Evolutionary conservation across 2,113 vertebrate species (phyloP).

Genomic region (Numenius arquata): DNA sequence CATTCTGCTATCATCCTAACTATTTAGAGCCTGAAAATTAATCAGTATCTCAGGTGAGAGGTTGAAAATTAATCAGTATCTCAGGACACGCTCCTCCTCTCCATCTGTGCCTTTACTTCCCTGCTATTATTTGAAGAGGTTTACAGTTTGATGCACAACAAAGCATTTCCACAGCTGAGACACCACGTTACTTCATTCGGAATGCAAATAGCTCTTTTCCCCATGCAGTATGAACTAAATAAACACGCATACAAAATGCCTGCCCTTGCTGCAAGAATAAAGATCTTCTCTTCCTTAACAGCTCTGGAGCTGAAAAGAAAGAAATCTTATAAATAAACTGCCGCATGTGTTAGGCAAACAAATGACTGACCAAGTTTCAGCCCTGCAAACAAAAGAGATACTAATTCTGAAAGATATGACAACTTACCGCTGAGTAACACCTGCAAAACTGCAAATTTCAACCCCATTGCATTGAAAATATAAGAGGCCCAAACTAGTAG

Average conservation of each 20-base stretch:
- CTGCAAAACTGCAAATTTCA: neutral
- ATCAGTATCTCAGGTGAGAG: conserved; percentile 23
- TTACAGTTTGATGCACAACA: conserved; percentile 48
- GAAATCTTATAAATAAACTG: neutral
- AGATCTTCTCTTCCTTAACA: neutral
- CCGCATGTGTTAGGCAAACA: neutral
- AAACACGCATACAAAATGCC: neutral
- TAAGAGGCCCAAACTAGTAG: neutral
- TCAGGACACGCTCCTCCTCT: conserved; percentile 34
- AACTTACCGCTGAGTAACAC: neutral
- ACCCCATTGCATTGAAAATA: neutral
- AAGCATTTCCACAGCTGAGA: conserved; percentile 58
- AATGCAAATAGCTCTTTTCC: conserved; percentile 52
- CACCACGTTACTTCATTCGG: conserved; percentile 40
- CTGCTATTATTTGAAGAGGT: conserved; percentile 32
- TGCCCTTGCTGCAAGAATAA: neutral
- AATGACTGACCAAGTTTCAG: neutral
- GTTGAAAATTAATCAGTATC: conserved; percentile 32
- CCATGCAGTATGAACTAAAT: neutral
- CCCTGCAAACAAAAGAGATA: neutral
- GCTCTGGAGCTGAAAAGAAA: neutral
- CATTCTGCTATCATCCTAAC: conserved; percentile 18
- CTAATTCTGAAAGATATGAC: neutral
- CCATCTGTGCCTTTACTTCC: conserved; percentile 42
- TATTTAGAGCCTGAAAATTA: conserved; percentile 34